Conservation (phyloP, 2,113 vertebrate genomes). For the Leiothrix lutea region DNA sequence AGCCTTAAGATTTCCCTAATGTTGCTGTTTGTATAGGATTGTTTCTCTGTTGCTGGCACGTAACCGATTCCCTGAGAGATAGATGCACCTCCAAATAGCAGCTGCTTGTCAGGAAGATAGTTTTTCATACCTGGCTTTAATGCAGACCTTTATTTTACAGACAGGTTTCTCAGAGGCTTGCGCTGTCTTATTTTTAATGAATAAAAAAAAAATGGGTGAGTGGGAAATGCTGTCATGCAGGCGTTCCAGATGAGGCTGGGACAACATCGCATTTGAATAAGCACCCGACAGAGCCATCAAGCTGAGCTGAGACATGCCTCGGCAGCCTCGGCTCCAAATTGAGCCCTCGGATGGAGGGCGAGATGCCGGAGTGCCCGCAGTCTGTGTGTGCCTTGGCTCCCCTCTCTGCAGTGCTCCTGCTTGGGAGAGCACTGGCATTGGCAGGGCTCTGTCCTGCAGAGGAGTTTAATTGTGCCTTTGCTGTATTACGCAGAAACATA, state of each 20-base stretch:
- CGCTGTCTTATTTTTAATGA: constrained; percentile 35
- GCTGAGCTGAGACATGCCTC: constrained; percentile 30
- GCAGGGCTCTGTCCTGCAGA: not conserved
- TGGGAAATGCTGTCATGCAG: constrained; percentile 3
- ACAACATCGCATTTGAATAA: constrained; percentile 64
- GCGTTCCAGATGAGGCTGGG: constrained; percentile 28
- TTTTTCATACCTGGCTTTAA: constrained; percentile 46
- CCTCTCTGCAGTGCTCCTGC: not conserved
- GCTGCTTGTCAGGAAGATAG: constrained; percentile 52
- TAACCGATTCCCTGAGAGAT: constrained; percentile 32
- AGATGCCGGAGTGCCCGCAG: not conserved
- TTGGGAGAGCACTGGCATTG: not conserved
- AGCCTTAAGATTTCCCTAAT: constrained; percentile 10
- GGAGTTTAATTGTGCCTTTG: constrained; percentile 33
- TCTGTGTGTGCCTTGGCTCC: not conserved
- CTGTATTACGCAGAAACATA: constrained; percentile 32
- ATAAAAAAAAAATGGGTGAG: not conserved
- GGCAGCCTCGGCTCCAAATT: not conserved
- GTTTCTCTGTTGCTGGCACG: not conserved
- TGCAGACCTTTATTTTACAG: constrained; percentile 52
- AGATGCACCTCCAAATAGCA: constrained; percentile 38
- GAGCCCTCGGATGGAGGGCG: not conserved
- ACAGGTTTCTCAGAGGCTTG: constrained; percentile 58
- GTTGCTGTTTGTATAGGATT: not conserved
- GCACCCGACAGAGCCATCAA: constrained; percentile 17